Percentiles rank a stretch among this genome's conserved stretches.
phyloP scores from a whole-genome alignment of 1,140 invertebrate species.

The Phenacoccus solenopsis region DNA sequence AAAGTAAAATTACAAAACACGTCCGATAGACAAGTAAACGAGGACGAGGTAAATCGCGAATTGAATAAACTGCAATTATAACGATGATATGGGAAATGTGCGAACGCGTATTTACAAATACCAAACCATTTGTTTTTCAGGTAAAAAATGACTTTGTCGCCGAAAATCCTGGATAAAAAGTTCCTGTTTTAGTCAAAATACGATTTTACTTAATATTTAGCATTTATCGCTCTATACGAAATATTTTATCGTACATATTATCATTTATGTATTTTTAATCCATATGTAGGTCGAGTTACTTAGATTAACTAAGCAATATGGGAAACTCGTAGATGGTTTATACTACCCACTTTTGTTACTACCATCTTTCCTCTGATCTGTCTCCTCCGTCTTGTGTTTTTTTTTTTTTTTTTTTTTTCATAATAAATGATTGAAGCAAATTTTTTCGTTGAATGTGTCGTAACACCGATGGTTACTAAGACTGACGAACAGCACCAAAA shows the following conservation, averaged over 20 bases:
- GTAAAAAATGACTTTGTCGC: not conserved
- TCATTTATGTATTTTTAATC: not conserved
- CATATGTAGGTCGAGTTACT: conserved; percentile 7
- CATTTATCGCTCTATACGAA: not conserved
- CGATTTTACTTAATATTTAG: not conserved
- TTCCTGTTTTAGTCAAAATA: conserved; percentile 9
- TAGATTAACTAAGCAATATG: conserved; percentile 6
- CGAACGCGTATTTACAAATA: too few relatives aligned
- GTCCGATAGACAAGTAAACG: not conserved
- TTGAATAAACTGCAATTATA: not conserved
- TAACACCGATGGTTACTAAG: not conserved
- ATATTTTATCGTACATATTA: not conserved
- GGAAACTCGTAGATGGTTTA: not conserved
- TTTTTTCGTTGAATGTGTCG: not conserved
- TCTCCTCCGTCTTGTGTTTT: not conserved
- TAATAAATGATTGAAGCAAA: not conserved
- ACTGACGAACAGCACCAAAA: not conserved
- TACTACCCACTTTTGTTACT: not conserved
- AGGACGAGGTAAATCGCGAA: not conserved
- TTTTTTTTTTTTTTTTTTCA: not conserved
- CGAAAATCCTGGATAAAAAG: not conserved
- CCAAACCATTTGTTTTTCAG: not conserved
- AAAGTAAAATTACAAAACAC: not conserved
- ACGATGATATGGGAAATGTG: not conserved
- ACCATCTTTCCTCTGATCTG: too few relatives aligned